These are phyloP conservation scores for Brenthis hecate DNA, from an alignment of 2,888 invertebrate genomes.

Conservation along the genomic window DNA sequence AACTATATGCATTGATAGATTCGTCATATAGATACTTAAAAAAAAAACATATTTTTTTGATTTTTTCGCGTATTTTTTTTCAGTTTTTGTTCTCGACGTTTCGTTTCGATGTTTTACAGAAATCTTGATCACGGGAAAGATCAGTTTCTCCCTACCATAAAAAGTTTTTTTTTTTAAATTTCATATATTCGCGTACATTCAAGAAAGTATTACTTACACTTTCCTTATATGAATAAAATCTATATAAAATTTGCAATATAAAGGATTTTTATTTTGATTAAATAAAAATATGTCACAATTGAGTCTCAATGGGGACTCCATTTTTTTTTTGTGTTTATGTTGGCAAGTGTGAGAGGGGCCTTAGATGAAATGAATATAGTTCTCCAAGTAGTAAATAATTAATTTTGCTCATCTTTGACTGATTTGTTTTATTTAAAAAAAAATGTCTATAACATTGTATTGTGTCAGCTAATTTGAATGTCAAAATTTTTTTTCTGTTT, in stretches of 20 bases:
- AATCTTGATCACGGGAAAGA: no score
- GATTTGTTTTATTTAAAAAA: slow-evolving; percentile 4
- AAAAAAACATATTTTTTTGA: not conserved
- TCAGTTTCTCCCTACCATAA: no score
- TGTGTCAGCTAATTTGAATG: not conserved
- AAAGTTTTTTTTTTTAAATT: no score
- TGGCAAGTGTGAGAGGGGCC: slow-evolving; percentile 31
- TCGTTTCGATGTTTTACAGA: no score
- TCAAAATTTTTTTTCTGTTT: not conserved
- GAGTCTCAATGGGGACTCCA: not conserved
- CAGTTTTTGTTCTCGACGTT: no score
- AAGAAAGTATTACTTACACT: no score
- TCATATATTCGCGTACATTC: no score
- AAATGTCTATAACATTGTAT: not conserved
- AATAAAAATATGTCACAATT: not conserved
- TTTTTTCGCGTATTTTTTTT: no score
- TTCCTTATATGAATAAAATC: no score
- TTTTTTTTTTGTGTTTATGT: slow-evolving; percentile 27
- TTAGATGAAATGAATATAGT: slow-evolving; percentile 26
- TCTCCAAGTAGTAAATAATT: not conserved
- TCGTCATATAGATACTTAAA: no score
- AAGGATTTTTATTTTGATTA: no score
- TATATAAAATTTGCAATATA: slow-evolving; percentile 3
- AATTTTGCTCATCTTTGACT: slow-evolving; percentile 15
- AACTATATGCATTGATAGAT: no score